phyloP scores from a whole-genome alignment of 2,888 invertebrate genomes.

The Thecophora atra region DNA sequence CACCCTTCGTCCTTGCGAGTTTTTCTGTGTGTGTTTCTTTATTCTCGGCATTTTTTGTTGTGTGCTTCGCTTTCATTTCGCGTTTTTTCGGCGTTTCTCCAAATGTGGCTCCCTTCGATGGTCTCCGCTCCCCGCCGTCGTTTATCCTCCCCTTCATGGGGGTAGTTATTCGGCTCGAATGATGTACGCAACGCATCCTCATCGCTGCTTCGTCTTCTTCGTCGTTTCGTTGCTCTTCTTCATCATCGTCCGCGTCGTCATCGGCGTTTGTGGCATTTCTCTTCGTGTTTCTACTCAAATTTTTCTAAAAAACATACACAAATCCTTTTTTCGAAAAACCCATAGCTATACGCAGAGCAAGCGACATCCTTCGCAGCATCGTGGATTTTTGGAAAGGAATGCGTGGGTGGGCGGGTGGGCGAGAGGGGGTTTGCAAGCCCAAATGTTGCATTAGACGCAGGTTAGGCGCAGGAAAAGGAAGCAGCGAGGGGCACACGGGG shows the following conservation, averaged over 20 bases:
- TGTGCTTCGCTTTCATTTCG: conserved; percentile 25
- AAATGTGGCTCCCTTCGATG: conserved; percentile 8
- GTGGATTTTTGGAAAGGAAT: conserved; percentile 17
- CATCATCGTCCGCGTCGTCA: conserved; percentile 6
- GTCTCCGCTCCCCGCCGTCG: conserved; percentile 8
- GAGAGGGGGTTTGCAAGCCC: conserved; percentile 40
- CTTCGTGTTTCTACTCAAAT: conserved; percentile 33
- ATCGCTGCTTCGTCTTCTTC: conserved; percentile 7
- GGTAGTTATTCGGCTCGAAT: conserved; percentile 29
- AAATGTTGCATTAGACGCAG: conserved; percentile 59
- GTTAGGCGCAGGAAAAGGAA: conserved; percentile 41
- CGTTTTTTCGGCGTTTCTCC: conserved; percentile 32
- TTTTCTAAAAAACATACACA: conserved; percentile 36
- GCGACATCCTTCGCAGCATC: conserved; percentile 31
- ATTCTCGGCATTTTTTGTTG: conserved; percentile 20
- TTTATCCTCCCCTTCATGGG: not conserved
- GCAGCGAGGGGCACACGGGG: not conserved
- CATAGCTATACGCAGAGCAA: conserved; percentile 20
- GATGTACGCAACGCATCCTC: conserved; percentile 38
- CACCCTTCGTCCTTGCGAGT: conserved; percentile 13
- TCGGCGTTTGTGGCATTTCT: conserved; percentile 35
- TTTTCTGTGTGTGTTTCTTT: conserved; percentile 33
- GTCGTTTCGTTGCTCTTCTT: not conserved
- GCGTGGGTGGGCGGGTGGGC: conserved; percentile 13
- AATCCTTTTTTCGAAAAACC: conserved; percentile 32